A percentile compares a stretch with the other conserved stretches of the same genome.
Evolutionary conservation across 2,797 vertebrate species (phyloP).

Genomic region (Darevskia mixta): DNA sequence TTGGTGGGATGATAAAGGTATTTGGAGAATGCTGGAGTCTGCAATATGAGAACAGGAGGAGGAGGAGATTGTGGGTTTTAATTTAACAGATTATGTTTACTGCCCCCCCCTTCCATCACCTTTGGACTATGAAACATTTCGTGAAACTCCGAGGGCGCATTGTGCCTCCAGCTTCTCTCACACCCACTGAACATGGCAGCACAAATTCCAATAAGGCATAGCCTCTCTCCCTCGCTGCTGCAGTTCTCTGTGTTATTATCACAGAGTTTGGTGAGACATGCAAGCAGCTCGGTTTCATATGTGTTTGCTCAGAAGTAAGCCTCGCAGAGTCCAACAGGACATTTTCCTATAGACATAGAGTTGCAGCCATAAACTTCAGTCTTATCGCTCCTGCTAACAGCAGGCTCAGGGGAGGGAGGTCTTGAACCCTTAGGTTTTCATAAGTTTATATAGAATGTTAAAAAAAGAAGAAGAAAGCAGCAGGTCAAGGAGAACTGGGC

Average conservation of each 20-base stretch:
- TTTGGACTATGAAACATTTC: constrained; percentile 68
- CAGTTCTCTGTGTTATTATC: background rate
- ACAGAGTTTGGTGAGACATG: constrained; percentile 47
- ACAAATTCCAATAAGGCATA: background rate
- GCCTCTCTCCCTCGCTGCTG: accelerated
- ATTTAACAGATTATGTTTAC: constrained; percentile 72
- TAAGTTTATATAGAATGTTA: background rate
- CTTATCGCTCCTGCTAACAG: background rate
- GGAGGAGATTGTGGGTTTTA: constrained; percentile 71
- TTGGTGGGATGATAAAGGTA: constrained; percentile 74
- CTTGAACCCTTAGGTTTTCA: background rate
- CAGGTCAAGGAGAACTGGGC: too few relatives aligned
- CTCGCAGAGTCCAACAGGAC: background rate
- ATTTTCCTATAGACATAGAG: background rate
- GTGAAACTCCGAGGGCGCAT: accelerated
- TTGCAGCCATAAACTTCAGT: background rate
- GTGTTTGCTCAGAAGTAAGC: background rate
- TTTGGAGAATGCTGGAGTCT: constrained; percentile 76
- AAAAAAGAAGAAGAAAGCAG: background rate
- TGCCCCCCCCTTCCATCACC: constrained; percentile 65
- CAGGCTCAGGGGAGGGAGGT: background rate
- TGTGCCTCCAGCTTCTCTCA: constrained; percentile 5
- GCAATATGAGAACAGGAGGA: constrained; percentile 70
- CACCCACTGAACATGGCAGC: background rate
- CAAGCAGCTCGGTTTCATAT: background rate